Conservation (phyloP, 2,113 vertebrate genomes). For the Cisticola juncidis region DNA sequence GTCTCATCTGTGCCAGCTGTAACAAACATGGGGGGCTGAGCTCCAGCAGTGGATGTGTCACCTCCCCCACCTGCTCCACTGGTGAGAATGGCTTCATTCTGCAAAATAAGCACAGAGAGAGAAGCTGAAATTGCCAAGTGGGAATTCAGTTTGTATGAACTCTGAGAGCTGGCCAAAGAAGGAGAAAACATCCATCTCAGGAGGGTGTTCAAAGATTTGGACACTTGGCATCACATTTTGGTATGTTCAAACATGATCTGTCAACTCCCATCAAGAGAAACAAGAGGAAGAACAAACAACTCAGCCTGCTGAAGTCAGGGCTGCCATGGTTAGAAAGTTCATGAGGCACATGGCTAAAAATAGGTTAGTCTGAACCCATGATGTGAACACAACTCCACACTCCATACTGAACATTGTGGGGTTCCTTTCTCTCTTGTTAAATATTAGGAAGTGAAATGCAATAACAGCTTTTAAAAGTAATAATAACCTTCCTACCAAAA, state of each 20-base stretch:
- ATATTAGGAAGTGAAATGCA: not conserved
- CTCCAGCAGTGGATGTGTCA: not conserved
- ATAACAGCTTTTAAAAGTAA: not conserved
- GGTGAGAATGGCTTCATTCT: not conserved
- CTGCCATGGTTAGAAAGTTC: not conserved
- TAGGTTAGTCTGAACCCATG: not conserved
- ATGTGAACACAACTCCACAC: not conserved
- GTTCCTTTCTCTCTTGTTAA: not conserved
- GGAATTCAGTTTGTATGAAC: not conserved
- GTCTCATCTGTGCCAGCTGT: not conserved
- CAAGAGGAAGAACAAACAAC: not conserved
- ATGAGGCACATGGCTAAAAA: not conserved
- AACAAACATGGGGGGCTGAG: not conserved
- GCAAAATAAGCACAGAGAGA: not conserved
- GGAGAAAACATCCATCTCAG: not conserved
- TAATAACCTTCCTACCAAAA: not conserved
- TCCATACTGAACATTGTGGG: not conserved
- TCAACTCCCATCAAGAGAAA: not conserved
- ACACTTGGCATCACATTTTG: not conserved
- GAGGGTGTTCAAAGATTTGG: not conserved
- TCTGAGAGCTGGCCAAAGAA: constrained; percentile 3
- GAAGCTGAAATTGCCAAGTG: not conserved
- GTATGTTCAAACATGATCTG: not conserved
- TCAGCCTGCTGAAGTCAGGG: not conserved
- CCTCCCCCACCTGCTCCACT: not conserved